phyloP scores from a whole-genome alignment of 2,113 vertebrate genomes.

The Zeus faber region DNA sequence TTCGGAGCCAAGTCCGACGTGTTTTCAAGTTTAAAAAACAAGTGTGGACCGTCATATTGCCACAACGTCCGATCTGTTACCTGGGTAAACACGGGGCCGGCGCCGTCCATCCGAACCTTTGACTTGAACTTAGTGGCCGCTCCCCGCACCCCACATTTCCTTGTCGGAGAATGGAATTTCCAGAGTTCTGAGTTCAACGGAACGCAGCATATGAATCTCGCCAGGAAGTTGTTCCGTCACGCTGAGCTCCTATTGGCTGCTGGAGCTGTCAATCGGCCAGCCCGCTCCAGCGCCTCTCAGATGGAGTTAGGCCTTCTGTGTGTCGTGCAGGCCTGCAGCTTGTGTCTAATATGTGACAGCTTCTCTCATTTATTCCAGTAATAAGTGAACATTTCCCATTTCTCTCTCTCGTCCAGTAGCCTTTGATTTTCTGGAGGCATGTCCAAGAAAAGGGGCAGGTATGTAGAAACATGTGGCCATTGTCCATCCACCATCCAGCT shows the following conservation, averaged over 20 bases:
- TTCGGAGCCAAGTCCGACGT: too few species aligned
- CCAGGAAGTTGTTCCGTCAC: constrained; percentile 51
- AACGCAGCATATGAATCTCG: too few species aligned
- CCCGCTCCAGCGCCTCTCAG: neutral
- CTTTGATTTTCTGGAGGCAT: constrained; percentile 74
- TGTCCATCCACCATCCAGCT: neutral
- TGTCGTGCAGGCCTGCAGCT: constrained; percentile 1
- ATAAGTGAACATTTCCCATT: constrained; percentile 25
- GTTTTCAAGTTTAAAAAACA: too few species aligned
- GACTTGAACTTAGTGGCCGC: too few species aligned
- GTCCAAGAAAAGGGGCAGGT: constrained; percentile 85
- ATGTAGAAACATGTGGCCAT: constrained; percentile 39
- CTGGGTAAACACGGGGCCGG: too few species aligned
- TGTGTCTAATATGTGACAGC: constrained; percentile 21
- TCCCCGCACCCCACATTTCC: too few species aligned
- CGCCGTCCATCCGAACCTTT: too few species aligned
- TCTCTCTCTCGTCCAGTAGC: constrained; percentile 41
- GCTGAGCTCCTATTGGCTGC: constrained; percentile 49
- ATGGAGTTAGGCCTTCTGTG: constrained; percentile 12
- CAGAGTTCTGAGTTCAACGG: too few species aligned
- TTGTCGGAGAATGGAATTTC: too few species aligned
- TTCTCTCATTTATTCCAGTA: constrained; percentile 5
- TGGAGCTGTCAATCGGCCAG: constrained; percentile 44
- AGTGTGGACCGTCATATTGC: too few species aligned
- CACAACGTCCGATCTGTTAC: too few species aligned